Percentiles rank a stretch among this genome's conserved stretches.
Conservation (phyloP, 2,797 vertebrate species). For the Syngnathus rostellatus region DNA sequence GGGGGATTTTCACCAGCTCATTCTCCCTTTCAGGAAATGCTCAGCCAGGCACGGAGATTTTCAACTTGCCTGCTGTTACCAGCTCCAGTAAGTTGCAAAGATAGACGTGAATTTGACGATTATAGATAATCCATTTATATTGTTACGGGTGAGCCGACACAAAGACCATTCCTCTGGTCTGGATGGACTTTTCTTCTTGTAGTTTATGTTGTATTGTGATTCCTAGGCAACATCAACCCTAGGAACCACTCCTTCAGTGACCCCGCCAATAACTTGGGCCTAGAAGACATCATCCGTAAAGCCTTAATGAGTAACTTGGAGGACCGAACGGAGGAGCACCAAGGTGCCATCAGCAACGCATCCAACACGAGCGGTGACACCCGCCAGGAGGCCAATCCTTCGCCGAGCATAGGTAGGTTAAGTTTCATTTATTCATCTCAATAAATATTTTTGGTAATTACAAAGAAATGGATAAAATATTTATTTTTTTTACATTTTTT, state of each 20-base stretch:
- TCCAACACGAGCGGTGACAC: constrained; percentile 65
- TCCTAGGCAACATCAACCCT: constrained; percentile 81
- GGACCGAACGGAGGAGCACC: constrained; percentile 88
- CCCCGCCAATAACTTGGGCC: constrained; percentile 91
- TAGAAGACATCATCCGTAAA: constrained; percentile 98
- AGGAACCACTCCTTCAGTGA: constrained; percentile 92
- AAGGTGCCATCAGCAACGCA: constrained; percentile 60
- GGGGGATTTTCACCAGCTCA: constrained; percentile 6
- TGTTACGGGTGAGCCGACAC: not conserved
- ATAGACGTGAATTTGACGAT: not conserved
- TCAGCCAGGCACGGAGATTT: constrained; percentile 98
- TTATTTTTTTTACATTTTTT: too few relatives aligned
- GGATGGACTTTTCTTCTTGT: not conserved
- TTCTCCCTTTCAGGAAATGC: constrained; percentile 77
- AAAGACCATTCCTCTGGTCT: not conserved
- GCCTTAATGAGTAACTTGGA: constrained; percentile 96
- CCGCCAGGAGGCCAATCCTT: constrained; percentile 85
- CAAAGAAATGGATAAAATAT: too few relatives aligned
- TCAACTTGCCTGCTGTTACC: constrained; percentile 96
- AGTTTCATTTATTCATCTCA: too few relatives aligned
- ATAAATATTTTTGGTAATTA: not conserved
- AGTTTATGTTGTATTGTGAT: not conserved
- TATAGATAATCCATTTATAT: not conserved
- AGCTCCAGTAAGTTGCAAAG: constrained; percentile 80
- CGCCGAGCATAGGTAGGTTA: constrained; percentile 81